These are phyloP conservation scores for Pterostichus madidus DNA, from an alignment of 2,888 invertebrate genomes.

Conservation along the genomic window DNA sequence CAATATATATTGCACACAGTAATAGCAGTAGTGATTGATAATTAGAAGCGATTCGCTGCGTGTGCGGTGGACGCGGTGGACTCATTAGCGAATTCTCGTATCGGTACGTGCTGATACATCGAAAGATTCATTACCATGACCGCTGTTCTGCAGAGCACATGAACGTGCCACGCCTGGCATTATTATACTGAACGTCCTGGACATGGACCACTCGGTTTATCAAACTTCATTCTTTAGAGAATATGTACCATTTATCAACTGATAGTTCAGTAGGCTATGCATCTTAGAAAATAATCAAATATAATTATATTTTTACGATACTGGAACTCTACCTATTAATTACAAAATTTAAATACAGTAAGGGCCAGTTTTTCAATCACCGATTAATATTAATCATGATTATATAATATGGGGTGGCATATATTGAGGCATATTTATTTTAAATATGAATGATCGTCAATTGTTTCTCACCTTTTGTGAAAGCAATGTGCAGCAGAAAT, in stretches of 20 bases:
- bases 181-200: not conserved
- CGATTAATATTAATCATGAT: too few species aligned
- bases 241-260: too few species aligned
- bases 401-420: too few species aligned
- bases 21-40: slow-evolving; percentile 13
- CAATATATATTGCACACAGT: too few species aligned
- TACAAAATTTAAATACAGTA: too few species aligned
- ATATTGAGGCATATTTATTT: too few species aligned
- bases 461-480: not conserved
- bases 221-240: not conserved
- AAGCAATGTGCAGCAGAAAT: not conserved
- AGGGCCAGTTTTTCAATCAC: too few species aligned
- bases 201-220: not conserved
- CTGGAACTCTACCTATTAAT: too few species aligned
- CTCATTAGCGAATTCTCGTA: slow-evolving; percentile 64
- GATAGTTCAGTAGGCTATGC: too few species aligned
- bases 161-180: slow-evolving; percentile 40
- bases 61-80: not conserved
- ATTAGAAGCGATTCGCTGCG: slow-evolving; percentile 25
- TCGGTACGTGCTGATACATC: slow-evolving; percentile 59
- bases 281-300: too few species aligned
- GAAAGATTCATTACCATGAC: slow-evolving; percentile 60
- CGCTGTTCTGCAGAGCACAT: slow-evolving; percentile 9
- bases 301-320: too few species aligned
- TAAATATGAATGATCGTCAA: not conserved